phyloP scores from a whole-genome alignment of 2,113 vertebrate species.

The Cepphus grylle region DNA sequence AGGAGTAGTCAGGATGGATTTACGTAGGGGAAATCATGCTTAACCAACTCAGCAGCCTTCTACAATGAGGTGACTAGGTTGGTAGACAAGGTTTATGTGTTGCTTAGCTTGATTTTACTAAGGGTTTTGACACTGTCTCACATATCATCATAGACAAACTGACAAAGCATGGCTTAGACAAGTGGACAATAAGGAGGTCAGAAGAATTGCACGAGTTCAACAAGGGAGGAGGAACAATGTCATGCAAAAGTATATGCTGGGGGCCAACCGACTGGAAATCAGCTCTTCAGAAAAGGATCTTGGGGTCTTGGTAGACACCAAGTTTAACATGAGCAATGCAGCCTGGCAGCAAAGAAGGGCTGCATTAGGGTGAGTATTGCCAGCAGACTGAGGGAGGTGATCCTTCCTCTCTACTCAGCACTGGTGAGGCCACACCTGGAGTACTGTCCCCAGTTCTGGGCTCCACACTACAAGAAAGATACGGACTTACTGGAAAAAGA shows the following conservation, averaged over 20 bases:
- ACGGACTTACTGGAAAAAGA: not conserved
- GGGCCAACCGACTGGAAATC: not conserved
- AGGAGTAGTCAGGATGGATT: not conserved
- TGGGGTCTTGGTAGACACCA: not conserved
- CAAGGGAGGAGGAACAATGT: not conserved
- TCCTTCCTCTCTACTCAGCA: not conserved
- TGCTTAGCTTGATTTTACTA: not conserved
- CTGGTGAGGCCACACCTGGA: not conserved
- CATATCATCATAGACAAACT: not conserved
- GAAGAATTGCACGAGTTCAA: not conserved
- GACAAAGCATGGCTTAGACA: not conserved
- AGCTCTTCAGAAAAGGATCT: not conserved
- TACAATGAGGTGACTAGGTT: not conserved
- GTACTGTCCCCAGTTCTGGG: not conserved
- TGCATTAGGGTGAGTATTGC: not conserved
- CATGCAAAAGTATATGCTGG: not conserved
- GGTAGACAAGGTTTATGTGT: not conserved
- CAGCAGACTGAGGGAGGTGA: not conserved
- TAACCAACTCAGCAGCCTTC: not conserved
- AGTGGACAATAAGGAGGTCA: not conserved
- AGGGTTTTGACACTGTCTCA: not conserved
- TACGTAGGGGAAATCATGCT: not conserved
- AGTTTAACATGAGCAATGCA: not conserved
- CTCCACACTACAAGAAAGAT: not conserved
- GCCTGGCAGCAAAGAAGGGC: not conserved